Evolutionary conservation across 2,888 invertebrate species (phyloP), one percentile per base, ranked within the genome.

Genomic region (Fissipunctia ypsillon): DNA sequence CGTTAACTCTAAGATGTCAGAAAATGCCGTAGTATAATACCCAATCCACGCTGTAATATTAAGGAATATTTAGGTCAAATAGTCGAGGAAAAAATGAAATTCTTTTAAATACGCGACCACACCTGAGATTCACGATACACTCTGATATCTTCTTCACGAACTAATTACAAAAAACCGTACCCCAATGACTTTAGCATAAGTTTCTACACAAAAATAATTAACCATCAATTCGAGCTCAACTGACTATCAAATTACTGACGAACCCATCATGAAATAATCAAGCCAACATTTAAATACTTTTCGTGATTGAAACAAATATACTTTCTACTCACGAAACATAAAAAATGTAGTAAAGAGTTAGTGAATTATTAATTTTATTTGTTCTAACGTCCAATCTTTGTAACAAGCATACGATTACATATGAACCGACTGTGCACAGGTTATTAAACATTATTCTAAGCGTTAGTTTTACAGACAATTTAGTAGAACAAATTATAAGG

Each of bases 401-500:
- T 90, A 90, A 89, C 88, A 81, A 82, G 89, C 90, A 84, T 90
- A 93, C 93, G 92, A 94, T 93, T 93, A 94, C 93, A 91, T 90
- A 93, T 92, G 93, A 94, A 89, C 92, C 91, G 92, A 93, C 93
- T 93, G 91, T 93, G 92, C 88, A 93, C 88, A 90, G 92, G 93
- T 94, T 95, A 95, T 95, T 95, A 95, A 94, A 95, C 94, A 95
- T 93, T 90, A 89, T 92, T 94, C 93, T 94, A 95, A 94, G 93
- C 93, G 91, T 89, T 89, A 92, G 93, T 93, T 95, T 95, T 94
- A 95, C 94, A 93, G 91, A 94, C 92, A 94, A 95, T 95, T 95
- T 95, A 94, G 93, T 94, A 92, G 94, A 95, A 96, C 95, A 95
- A 95, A 96, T 95, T 95, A 94, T 95, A 91, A 90, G 90, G 85